These are phyloP conservation scores for Drosophila rubida DNA, from an alignment of 2,888 invertebrate genomes.

Conservation along the genomic window DNA sequence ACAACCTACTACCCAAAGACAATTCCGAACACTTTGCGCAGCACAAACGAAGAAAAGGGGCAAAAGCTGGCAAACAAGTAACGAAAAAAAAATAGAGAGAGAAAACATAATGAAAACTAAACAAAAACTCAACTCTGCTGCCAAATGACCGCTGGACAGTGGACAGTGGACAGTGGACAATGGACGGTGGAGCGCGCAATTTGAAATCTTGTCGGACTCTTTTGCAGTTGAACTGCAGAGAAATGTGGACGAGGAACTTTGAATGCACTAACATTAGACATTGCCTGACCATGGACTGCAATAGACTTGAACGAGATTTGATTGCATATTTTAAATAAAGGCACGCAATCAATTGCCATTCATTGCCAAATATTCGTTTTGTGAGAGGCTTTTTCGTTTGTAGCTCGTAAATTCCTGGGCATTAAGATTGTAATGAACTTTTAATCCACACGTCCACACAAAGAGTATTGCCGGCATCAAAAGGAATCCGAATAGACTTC, in stretches of 20 bases:
- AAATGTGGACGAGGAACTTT: background rate
- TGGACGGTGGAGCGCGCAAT: conserved; percentile 14
- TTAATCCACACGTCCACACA: background rate
- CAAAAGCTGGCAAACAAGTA: conserved; percentile 2
- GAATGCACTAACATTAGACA: conserved; percentile 2
- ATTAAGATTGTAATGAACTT: background rate
- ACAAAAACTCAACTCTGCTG: conserved; percentile 30
- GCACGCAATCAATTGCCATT: too few species aligned
- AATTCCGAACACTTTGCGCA: conserved; percentile 34
- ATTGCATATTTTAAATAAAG: background rate
- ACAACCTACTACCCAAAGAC: conserved; percentile 41
- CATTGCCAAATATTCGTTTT: too few species aligned
- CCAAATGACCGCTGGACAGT: conserved; percentile 21
- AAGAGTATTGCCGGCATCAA: background rate
- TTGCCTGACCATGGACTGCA: too few species aligned
- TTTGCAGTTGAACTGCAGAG: conserved; percentile 15
- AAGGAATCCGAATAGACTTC: conserved; percentile 22
- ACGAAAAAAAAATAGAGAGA: conserved; percentile 13
- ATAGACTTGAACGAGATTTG: background rate
- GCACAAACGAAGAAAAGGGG: conserved; percentile 4
- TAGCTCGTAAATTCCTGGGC: background rate
- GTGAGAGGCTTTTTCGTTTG: background rate
- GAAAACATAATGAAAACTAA: conserved; percentile 43
- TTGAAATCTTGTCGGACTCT: conserved; percentile 21
- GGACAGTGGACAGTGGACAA: background rate